phyloP scores from a whole-genome alignment of 1,140 invertebrate species.

The Macrocentrus cingulum region DNA sequence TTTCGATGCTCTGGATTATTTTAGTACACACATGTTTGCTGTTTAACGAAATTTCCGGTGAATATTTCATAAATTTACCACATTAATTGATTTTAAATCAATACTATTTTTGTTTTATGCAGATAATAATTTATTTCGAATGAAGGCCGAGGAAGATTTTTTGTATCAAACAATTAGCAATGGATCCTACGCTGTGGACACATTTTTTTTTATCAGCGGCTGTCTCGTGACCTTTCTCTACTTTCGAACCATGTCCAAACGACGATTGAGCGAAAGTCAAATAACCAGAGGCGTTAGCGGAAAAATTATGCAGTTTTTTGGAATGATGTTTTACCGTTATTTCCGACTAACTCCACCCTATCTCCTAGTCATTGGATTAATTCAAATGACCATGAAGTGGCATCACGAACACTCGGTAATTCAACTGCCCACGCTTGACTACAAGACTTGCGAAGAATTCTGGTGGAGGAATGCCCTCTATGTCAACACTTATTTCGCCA shows the following conservation, averaged over 20 bases:
- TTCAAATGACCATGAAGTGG: conserved; percentile 43
- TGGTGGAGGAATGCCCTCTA: conserved; percentile 58
- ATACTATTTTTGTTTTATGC: conserved; percentile 24
- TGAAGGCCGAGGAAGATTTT: conserved; percentile 45
- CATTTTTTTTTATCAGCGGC: conserved; percentile 58
- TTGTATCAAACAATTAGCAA: conserved; percentile 53
- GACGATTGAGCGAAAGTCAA: conserved; percentile 38
- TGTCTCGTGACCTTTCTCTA: conserved; percentile 53
- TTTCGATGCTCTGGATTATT: conserved; percentile 54
- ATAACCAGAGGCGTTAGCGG: conserved; percentile 37
- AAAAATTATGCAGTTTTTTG: conserved; percentile 45
- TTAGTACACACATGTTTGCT: conserved; percentile 51
- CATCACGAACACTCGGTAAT: conserved; percentile 44
- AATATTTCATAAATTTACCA: not conserved
- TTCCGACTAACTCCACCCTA: conserved; percentile 51
- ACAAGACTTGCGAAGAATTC: conserved; percentile 48
- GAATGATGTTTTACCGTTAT: conserved; percentile 49
- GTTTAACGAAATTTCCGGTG: conserved; percentile 49
- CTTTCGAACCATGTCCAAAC: conserved; percentile 48
- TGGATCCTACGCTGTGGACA: conserved; percentile 51
- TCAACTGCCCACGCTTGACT: conserved; percentile 43
- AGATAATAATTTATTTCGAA: conserved; percentile 48
- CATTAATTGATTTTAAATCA: not conserved
- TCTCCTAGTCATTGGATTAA: conserved; percentile 44
- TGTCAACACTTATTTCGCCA: conserved; percentile 52